Evolutionary conservation across 2,888 invertebrate species (phyloP).

Genomic region (Drosophila barbarae): DNA sequence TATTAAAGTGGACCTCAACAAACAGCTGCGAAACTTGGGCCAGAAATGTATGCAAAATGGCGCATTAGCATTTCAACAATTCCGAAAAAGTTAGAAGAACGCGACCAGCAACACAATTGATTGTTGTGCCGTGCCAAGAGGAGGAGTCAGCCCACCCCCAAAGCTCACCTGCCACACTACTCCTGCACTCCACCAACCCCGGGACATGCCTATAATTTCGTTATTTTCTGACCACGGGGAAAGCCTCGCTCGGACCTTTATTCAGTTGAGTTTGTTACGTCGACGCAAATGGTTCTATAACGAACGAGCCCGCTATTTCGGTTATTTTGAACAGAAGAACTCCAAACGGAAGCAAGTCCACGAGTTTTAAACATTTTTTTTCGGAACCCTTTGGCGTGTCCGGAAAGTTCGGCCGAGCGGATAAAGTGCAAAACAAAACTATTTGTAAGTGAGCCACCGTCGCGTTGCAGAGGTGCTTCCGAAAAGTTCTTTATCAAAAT

Average conservation of each 20-base stretch:
- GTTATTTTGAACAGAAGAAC: neutral
- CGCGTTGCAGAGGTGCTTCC: conserved; percentile 52
- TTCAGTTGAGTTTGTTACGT: conserved; percentile 65
- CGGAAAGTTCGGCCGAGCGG: conserved; percentile 30
- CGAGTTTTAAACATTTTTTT: conserved; percentile 9
- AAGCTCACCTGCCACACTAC: conserved; percentile 10
- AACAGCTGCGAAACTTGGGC: conserved; percentile 18
- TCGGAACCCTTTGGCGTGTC: conserved; percentile 24
- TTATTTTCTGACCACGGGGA: conserved; percentile 56
- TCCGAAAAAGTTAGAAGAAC: conserved; percentile 39
- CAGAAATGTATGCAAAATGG: conserved; percentile 70
- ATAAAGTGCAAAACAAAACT: conserved; percentile 36
- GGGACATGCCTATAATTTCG: conserved; percentile 59
- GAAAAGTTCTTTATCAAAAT: conserved; percentile 49
- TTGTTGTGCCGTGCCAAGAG: conserved; percentile 58
- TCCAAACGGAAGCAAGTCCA: conserved; percentile 1
- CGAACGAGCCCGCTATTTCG: conserved; percentile 7
- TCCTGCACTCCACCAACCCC: conserved; percentile 16
- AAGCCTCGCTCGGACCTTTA: conserved; percentile 36
- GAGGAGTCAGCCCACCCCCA: conserved; percentile 9
- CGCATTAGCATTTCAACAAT: conserved; percentile 73
- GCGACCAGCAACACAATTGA: conserved; percentile 55
- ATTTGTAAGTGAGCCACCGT: conserved; percentile 54
- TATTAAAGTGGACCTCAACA: conserved; percentile 43
- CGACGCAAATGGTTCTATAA: conserved; percentile 60